These are phyloP conservation scores for Protobothrops mucrosquamatus DNA, from an alignment of 2,113 vertebrate species.

Conservation along the genomic window DNA sequence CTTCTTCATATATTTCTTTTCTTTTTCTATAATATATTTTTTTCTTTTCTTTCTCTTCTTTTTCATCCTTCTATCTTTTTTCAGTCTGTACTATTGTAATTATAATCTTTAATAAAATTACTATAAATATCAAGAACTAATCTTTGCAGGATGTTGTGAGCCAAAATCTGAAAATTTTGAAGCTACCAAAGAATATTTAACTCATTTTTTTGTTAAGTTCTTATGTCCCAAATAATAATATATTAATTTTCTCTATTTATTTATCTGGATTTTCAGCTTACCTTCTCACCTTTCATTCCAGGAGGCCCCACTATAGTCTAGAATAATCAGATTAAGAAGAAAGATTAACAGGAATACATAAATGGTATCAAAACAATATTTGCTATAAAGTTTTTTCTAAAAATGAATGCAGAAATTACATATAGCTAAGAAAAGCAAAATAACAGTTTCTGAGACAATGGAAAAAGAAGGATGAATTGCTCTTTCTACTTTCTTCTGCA, in stretches of 20 bases:
- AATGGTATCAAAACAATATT: background rate
- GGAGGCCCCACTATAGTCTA: conserved; percentile 79
- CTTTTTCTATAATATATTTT: background rate
- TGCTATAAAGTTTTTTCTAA: background rate
- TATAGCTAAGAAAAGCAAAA: background rate
- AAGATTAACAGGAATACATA: conserved; percentile 5
- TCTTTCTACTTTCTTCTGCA: background rate
- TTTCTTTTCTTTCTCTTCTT: background rate
- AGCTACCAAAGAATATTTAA: background rate
- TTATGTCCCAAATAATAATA: background rate
- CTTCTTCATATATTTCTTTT: background rate
- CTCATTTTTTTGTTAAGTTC: background rate
- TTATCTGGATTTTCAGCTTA: conserved; percentile 60
- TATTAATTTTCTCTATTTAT: rapidly evolving
- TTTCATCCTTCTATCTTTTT: background rate
- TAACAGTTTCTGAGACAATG: background rate
- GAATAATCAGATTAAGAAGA: conserved; percentile 21
- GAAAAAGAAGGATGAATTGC: background rate
- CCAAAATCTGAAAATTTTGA: background rate
- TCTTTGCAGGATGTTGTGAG: background rate
- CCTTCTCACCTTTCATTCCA: conserved; percentile 87
- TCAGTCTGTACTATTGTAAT: background rate
- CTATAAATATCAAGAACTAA: background rate
- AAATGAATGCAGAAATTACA: background rate
- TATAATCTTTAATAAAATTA: background rate